phyloP scores from a whole-genome alignment of 1,140 invertebrate species.

The Charaxes varanes region DNA sequence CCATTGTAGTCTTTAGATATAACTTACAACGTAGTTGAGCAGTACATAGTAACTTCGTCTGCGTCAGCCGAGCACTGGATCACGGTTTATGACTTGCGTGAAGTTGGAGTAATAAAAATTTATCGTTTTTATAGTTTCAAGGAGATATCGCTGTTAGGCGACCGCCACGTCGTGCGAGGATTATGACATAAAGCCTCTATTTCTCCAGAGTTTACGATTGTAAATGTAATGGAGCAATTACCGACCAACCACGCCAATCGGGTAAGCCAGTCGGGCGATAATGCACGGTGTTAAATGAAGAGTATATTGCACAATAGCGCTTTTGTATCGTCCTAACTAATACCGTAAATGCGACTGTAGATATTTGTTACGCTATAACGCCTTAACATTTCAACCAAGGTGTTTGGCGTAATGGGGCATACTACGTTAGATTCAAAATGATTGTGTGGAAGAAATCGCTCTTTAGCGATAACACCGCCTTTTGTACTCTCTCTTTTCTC shows the following conservation, averaged over 20 bases:
- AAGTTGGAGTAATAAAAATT: constrained; percentile 33
- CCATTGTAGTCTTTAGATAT: constrained; percentile 3
- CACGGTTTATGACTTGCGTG: constrained; percentile 24
- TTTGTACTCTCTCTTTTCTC: too few relatives aligned
- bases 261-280: constrained; percentile 42
- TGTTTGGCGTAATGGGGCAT: too few relatives aligned
- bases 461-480: background rate
- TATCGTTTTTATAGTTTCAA: constrained; percentile 68
- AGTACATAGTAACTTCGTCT: constrained; percentile 4
- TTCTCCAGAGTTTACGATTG: constrained; percentile 38
- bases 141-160: constrained; percentile 60
- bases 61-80: constrained; percentile 28
- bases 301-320: constrained; percentile 14
- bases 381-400: too few relatives aligned
- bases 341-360: too few relatives aligned
- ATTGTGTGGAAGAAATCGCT: too few relatives aligned
- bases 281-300: constrained; percentile 8
- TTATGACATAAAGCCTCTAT: constrained; percentile 52
- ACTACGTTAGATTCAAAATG: too few relatives aligned
- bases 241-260: constrained; percentile 44
- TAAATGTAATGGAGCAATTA: constrained; percentile 47
- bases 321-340: too few relatives aligned
- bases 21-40: constrained; percentile 9
- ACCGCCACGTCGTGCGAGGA: constrained; percentile 44
- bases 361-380: too few relatives aligned